A percentile compares a stretch with the other conserved stretches of the same genome.
Evolutionary conservation across 2,888 invertebrate genomes (phyloP).

Genomic region (Platerodrilus igneus): DNA sequence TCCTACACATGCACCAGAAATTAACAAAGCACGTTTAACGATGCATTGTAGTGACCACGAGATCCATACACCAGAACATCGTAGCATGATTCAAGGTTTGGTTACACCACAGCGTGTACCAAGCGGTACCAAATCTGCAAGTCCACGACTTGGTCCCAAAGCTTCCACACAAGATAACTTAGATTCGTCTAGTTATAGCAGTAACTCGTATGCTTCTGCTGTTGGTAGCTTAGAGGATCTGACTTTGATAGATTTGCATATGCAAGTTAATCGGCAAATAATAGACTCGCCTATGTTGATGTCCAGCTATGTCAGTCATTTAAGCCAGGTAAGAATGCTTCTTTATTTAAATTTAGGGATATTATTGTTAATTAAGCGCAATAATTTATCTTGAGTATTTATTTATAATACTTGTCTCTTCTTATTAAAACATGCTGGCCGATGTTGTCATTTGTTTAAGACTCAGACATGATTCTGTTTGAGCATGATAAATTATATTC

Average conservation of each 20-base stretch:
- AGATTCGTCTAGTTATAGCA: conserved; percentile 72
- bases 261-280: conserved; percentile 84
- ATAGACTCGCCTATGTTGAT: conserved; percentile 90
- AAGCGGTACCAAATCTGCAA: conserved; percentile 27
- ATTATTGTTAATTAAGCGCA: background rate
- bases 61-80: conserved; percentile 59
- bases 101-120: conserved; percentile 43
- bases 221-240: conserved; percentile 91
- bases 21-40: conserved; percentile 44
- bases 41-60: conserved; percentile 60
- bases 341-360: background rate
- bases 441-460: too few relatives aligned
- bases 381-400: background rate
- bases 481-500: too few relatives aligned
- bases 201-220: conserved; percentile 83
- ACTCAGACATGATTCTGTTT: too few relatives aligned
- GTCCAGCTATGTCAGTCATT: conserved; percentile 89
- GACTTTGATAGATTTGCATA: conserved; percentile 86
- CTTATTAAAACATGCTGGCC: too few relatives aligned
- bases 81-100: conserved; percentile 47
- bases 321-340: conserved; percentile 82
- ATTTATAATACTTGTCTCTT: too few relatives aligned
- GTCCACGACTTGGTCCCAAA: conserved; percentile 26
- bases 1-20: conserved; percentile 40
- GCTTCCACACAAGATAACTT: conserved; percentile 25